Evolutionary conservation across 2,888 invertebrate species (phyloP).

Genomic region (Tortricodes alternella): DNA sequence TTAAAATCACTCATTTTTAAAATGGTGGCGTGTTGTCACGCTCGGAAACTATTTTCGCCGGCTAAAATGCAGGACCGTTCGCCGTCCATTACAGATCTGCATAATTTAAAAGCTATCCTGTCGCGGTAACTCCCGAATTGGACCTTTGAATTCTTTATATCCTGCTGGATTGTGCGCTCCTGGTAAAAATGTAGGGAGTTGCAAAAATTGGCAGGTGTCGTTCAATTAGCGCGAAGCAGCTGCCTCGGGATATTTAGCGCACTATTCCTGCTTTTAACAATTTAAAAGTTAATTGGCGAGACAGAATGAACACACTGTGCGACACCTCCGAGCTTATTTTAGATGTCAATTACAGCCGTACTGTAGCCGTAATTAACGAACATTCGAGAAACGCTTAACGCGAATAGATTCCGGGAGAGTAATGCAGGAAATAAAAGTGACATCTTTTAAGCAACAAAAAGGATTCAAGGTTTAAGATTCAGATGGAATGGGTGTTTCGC

Average conservation of each 20-base stretch:
- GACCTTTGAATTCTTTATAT: constrained; percentile 73
- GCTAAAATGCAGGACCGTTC: constrained; percentile 50
- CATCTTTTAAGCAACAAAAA: constrained; percentile 29
- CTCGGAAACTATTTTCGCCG: constrained; percentile 60
- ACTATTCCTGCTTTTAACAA: constrained; percentile 23
- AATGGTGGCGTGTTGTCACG: constrained; percentile 35
- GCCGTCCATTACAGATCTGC: constrained; percentile 76
- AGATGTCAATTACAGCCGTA: constrained; percentile 21
- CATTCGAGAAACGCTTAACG: constrained; percentile 10
- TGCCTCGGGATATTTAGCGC: constrained; percentile 36
- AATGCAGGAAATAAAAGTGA: constrained; percentile 29
- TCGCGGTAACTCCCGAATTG: constrained; percentile 60
- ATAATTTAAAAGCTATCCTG: constrained; percentile 73
- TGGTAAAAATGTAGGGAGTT: constrained; percentile 56
- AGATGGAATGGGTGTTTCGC: constrained; percentile 40
- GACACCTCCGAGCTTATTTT: constrained; percentile 25
- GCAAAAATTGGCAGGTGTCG: constrained; percentile 71
- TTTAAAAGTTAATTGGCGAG: constrained; percentile 23
- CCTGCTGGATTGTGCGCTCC: constrained; percentile 48
- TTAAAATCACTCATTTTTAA: constrained; percentile 31
- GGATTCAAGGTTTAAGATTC: constrained; percentile 32
- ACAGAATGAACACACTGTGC: constrained; percentile 27
- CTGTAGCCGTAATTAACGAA: background rate
- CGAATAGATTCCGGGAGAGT: constrained; percentile 18
- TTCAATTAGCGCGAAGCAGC: constrained; percentile 54